These are phyloP conservation scores for Poecilia velifera DNA, from an alignment of 2,797 vertebrate species.

Conservation along the genomic window DNA sequence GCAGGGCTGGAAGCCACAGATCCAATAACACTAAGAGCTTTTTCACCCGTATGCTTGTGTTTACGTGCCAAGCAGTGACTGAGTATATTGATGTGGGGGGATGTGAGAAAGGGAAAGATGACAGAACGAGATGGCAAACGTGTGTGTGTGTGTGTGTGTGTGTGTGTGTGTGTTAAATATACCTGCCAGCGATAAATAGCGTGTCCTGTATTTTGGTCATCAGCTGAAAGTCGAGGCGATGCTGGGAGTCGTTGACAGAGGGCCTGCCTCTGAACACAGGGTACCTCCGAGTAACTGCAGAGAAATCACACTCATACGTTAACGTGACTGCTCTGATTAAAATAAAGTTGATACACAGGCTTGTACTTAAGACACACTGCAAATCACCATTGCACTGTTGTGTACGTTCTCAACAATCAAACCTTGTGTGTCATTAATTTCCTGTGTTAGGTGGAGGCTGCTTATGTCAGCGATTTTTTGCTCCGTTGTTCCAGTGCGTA, in stretches of 20 bases:
- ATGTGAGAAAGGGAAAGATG: slow-evolving; percentile 44
- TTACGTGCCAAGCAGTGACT: slow-evolving; percentile 92
- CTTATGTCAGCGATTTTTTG: slow-evolving; percentile 59
- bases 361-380: slow-evolving; percentile 63
- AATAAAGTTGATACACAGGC: slow-evolving; percentile 79
- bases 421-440: slow-evolving; percentile 23
- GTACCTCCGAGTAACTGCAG: slow-evolving; percentile 95
- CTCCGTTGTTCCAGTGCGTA: slow-evolving; percentile 50
- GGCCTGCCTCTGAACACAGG: slow-evolving; percentile 98
- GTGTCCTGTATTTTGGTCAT: slow-evolving; percentile 99
- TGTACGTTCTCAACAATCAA: slow-evolving; percentile 27
- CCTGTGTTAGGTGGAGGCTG: slow-evolving; percentile 25
- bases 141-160: no score
- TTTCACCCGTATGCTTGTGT: slow-evolving; percentile 50
- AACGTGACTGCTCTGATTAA: slow-evolving; percentile 81
- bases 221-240: slow-evolving; percentile 99
- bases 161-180: slow-evolving; percentile 79
- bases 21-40: slow-evolving; percentile 81
- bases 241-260: slow-evolving; percentile 98
- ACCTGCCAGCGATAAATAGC: slow-evolving; percentile 99
- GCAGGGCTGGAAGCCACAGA: slow-evolving; percentile 59
- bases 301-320: slow-evolving; percentile 69
- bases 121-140: slow-evolving; percentile 69
- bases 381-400: background rate
- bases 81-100: slow-evolving; percentile 50